Evolutionary conservation across 2,113 vertebrate species (phyloP).

Genomic region (Tetrax tetrax): DNA sequence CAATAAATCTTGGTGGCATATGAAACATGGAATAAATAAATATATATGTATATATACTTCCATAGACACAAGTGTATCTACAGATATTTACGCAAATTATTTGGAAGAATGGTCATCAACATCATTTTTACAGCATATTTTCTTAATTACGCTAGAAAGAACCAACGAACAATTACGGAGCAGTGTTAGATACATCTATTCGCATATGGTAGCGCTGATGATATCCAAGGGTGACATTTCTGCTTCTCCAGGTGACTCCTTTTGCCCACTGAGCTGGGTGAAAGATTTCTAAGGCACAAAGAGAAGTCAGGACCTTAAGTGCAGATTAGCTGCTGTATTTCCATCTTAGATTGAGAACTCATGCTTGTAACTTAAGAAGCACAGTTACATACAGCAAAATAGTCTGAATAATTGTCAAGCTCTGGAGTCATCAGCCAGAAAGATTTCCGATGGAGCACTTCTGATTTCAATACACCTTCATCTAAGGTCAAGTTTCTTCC

Average conservation of each 20-base stretch:
- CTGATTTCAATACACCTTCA: background rate
- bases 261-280: background rate
- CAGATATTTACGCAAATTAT: background rate
- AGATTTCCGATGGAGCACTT: background rate
- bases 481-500: constrained; percentile 25
- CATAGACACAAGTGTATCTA: background rate
- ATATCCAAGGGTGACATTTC: background rate
- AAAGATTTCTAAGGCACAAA: background rate
- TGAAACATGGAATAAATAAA: constrained; percentile 64
- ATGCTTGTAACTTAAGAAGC: background rate
- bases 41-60: constrained; percentile 50
- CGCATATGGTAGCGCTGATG: background rate
- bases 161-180: background rate
- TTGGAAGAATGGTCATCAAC: background rate
- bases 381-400: background rate
- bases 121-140: background rate
- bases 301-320: background rate
- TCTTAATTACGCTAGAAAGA: background rate
- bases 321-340: background rate
- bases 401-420: background rate
- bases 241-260: background rate
- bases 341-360: background rate
- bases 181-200: background rate
- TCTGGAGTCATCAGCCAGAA: background rate
- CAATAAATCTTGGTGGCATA: constrained; percentile 73